Evolutionary conservation across 2,888 invertebrate species (phyloP).

Genomic region (Hirtodrosophila alboralis): DNA sequence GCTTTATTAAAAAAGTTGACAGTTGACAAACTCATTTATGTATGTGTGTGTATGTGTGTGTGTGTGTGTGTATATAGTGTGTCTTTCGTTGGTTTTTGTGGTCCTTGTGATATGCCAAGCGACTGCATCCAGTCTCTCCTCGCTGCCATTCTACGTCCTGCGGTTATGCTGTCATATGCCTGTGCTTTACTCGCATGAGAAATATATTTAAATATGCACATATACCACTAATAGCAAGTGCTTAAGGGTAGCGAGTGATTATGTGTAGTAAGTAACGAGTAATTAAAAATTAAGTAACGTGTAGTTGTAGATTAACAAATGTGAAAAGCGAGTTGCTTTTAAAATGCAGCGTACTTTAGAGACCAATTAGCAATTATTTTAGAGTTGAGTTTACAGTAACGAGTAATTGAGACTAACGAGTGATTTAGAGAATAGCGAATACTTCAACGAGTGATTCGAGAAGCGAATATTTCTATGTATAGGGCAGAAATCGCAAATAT

Average conservation of each 20-base stretch:
- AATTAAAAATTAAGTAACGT: background rate
- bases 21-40: constrained; percentile 75
- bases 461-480: background rate
- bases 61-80: constrained; percentile 21
- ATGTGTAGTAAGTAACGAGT: background rate
- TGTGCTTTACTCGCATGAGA: constrained; percentile 14
- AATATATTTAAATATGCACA: constrained; percentile 15
- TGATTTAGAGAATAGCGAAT: background rate
- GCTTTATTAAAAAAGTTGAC: constrained; percentile 80
- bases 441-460: background rate
- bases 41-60: constrained; percentile 6
- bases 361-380: too few relatives aligned
- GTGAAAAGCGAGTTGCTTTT: too few relatives aligned
- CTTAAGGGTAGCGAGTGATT: background rate
- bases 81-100: constrained; percentile 66
- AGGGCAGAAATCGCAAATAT: too few relatives aligned
- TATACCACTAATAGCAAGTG: constrained; percentile 7
- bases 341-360: too few relatives aligned
- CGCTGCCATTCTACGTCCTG: constrained; percentile 19
- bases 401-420: background rate
- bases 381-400: too few relatives aligned
- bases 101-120: constrained; percentile 73
- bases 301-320: too few relatives aligned
- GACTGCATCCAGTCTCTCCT: constrained; percentile 48
- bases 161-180: constrained; percentile 31